Evolutionary conservation across 1,140 invertebrate genomes (phyloP), one percentile per base, ranked within the genome.

Genomic region (Trialeurodes vaporariorum): DNA sequence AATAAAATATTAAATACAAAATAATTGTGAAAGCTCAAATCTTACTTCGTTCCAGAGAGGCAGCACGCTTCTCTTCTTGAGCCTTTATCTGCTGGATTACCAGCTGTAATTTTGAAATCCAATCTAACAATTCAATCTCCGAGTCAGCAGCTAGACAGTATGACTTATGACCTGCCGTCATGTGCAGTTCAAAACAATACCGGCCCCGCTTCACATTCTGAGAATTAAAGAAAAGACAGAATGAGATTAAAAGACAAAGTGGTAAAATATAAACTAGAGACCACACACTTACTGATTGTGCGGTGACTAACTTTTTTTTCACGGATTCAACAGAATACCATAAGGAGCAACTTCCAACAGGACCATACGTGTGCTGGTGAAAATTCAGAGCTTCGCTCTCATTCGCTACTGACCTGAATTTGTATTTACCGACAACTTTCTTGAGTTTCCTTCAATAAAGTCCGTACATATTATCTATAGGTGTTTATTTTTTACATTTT

Each of bases 81-180:
- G 85, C 82, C 76, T 89, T 89, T 73, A 88, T 88, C 70, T 88
- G 85, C 64, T 86, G 85, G 70, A 92, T 77, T n/a, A 92, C 89
- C 25, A 84, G 85, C 63, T 81, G 86, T 1, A 93, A 77, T 72
- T 88, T 89, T 22, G 77, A 82, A 17, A 90, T 79, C 93, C 93
- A 96, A 75, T 92, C 91, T 72, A 88, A 87, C 73, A 93, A 84
- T 71, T 96, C 93, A 21, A 82, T 77, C 75, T 95, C 93, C 75
- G 83, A 91, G 71, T 95, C 93, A 0, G 92, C 86, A n/a, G 91
- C 90, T 71, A 96, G 83, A 24, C 90, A 84, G 74, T 91, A 92
- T 0, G 88, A 90, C 76, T 92, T 92, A 68, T 88, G 85, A 27
- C 87, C 87, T 17, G 88, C 87, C 25, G 86, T 86, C 89, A 94